Evolutionary conservation across 2,797 vertebrate genomes (phyloP), one percentile per base, ranked within the genome.

Genomic region (Dendrocincla fuliginosa): DNA sequence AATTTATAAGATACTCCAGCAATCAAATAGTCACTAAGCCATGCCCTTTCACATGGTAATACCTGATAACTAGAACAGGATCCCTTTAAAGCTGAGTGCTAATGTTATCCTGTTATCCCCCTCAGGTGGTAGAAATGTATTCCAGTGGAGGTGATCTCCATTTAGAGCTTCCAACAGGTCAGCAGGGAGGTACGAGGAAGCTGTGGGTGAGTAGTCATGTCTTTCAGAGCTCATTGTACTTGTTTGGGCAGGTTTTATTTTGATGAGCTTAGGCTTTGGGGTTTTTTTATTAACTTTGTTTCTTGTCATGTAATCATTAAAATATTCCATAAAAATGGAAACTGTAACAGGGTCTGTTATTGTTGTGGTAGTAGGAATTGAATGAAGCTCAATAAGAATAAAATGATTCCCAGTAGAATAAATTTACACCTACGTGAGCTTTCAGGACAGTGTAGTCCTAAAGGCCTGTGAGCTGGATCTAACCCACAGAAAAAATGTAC

Each of bases 121-220:
- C 20, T 11, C 90, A 99, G 99, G 99, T 99, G 71, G 99, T 99
- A 95, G 99, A 99, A 98, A 99, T 99, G 99, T 99, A 99, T 97
- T 99, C 99, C 63, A 99, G 99, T 96, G 99, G 99, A 82, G 99
- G 99, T 42, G 99, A 99, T 97, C 98, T 99, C 76, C 99, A 99
- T 97, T 98, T 99, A 69, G 99, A 99, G 95, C 99, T 99, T 96
- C 99, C 99, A 83, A 99, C 99, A 24, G 99, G 99, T 52, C 99
- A 99, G 90, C 99, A 99, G 90, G 99, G 99, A 96, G 99, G 99
- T 81, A 99, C 99, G 70, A 98, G 98, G 89, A 99, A 99, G 94
- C 97, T 99, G 80, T 99, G 99, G 99, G 99, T 99, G 67, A 97
- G 99, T 98, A 71, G 33, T 53, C 16, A 15, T 35, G 11, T 53